Evolutionary conservation across 2,888 invertebrate species (phyloP).

Genomic region (Oligia fasciuncula): DNA sequence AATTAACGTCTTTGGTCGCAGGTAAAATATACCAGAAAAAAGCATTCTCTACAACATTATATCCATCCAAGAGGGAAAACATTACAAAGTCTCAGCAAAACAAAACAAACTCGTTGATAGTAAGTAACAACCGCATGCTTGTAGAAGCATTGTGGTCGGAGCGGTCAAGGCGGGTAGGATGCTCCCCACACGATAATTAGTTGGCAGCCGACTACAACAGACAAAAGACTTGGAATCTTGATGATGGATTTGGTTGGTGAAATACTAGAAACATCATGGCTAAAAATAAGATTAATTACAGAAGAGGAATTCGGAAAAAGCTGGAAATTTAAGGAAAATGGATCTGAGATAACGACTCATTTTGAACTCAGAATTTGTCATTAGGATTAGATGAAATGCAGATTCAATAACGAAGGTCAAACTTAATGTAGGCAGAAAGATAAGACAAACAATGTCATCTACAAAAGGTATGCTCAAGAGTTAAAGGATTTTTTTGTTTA

Average conservation of each 20-base stretch:
- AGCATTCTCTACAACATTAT: not conserved
- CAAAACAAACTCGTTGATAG: conserved; percentile 24
- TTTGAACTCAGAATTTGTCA: not conserved
- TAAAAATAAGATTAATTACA: conserved; percentile 19
- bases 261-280: conserved; percentile 27
- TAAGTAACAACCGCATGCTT: conserved; percentile 37
- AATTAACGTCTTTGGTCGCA: not conserved
- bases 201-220: conserved; percentile 31
- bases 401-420: not conserved
- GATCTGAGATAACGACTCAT: not conserved
- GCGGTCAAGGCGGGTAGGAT: conserved; percentile 56
- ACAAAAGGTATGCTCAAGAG: too few species aligned
- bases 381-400: not conserved
- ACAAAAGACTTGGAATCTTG: conserved; percentile 24
- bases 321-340: not conserved
- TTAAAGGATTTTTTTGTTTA: not conserved
- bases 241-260: conserved; percentile 33
- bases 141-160: conserved; percentile 35
- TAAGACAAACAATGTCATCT: not conserved
- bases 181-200: conserved; percentile 50
- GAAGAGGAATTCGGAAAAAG: not conserved
- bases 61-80: not conserved
- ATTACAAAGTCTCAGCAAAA: conserved; percentile 17
- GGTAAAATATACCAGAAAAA: not conserved
- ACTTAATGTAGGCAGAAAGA: not conserved